phyloP scores from a whole-genome alignment of 2,888 invertebrate genomes.

The Adelphocoris suturalis region DNA sequence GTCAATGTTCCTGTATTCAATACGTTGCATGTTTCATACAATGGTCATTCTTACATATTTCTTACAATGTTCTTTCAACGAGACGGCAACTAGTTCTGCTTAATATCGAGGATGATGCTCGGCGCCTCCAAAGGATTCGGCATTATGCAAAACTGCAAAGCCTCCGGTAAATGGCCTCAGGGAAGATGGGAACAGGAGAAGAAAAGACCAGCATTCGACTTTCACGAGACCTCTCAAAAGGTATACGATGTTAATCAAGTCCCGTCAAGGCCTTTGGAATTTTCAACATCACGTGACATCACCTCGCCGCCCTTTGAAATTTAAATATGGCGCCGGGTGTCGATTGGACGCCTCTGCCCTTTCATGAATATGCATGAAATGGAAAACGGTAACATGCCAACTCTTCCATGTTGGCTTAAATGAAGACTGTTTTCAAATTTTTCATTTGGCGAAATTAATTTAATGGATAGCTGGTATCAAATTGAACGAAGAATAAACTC shows the following conservation, averaged over 20 bases:
- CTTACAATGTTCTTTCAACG: too few relatives aligned
- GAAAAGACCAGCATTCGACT: too few relatives aligned
- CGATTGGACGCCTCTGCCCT: not conserved
- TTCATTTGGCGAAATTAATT: not conserved
- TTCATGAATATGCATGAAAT: not conserved
- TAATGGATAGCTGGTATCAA: not conserved
- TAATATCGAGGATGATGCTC: too few relatives aligned
- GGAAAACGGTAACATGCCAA: not conserved
- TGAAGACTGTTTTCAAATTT: not conserved
- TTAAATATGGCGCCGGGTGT: slow-evolving; percentile 10
- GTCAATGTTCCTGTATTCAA: too few relatives aligned
- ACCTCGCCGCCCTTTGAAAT: not conserved
- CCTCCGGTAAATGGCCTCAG: too few relatives aligned
- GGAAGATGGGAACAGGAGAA: too few relatives aligned
- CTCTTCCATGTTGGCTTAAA: not conserved
- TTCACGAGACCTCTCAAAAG: not conserved
- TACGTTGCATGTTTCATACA: too few relatives aligned
- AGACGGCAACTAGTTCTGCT: too few relatives aligned
- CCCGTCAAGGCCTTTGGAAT: slow-evolving; percentile 9
- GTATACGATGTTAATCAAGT: slow-evolving; percentile 1
- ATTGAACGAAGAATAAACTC: too few relatives aligned
- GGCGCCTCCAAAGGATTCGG: too few relatives aligned
- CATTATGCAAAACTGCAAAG: too few relatives aligned
- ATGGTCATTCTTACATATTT: too few relatives aligned
- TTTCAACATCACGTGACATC: not conserved